These are phyloP conservation scores for Chelidonichthys spinosus DNA, from an alignment of 2,797 vertebrate species.

Conservation along the genomic window DNA sequence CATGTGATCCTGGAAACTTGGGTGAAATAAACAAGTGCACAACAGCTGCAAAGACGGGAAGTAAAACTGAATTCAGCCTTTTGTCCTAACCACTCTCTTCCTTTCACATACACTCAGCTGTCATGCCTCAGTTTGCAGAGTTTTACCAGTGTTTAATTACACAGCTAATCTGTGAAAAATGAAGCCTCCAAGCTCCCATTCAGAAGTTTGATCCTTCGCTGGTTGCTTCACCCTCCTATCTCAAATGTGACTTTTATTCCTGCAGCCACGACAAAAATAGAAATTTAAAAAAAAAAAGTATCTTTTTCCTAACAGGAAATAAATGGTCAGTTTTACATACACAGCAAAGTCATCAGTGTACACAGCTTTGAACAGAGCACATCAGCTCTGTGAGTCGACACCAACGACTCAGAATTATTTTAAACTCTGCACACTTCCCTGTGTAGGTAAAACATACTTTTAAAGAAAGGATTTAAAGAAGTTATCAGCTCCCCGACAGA, in stretches of 20 bases:
- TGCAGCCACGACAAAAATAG: constrained; percentile 1
- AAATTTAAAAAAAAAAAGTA: constrained; percentile 4
- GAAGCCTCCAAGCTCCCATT: not conserved
- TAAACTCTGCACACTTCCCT: constrained; percentile 14
- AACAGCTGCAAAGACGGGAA: constrained; percentile 46
- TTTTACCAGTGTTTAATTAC: constrained; percentile 9
- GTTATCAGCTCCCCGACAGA: constrained; percentile 32
- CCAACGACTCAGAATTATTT: not conserved
- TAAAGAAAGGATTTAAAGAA: constrained; percentile 12
- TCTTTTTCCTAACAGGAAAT: constrained; percentile 4
- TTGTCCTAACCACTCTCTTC: constrained; percentile 2
- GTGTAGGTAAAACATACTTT: constrained; percentile 38
- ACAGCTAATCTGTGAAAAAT: constrained; percentile 1
- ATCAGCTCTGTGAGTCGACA: constrained; percentile 9
- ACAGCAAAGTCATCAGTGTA: constrained; percentile 20
- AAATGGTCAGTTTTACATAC: constrained; percentile 24
- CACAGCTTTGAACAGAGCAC: not conserved
- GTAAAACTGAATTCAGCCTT: constrained; percentile 41
- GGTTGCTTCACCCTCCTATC: not conserved
- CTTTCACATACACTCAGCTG: not conserved
- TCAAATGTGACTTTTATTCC: constrained; percentile 12
- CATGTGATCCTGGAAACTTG: constrained; percentile 48
- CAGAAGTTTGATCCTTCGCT: not conserved
- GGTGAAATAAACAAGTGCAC: constrained; percentile 30
- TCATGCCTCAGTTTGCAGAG: constrained; percentile 6